Conservation (phyloP, 2,888 invertebrate species). For the Cynaeus angustus region DNA sequence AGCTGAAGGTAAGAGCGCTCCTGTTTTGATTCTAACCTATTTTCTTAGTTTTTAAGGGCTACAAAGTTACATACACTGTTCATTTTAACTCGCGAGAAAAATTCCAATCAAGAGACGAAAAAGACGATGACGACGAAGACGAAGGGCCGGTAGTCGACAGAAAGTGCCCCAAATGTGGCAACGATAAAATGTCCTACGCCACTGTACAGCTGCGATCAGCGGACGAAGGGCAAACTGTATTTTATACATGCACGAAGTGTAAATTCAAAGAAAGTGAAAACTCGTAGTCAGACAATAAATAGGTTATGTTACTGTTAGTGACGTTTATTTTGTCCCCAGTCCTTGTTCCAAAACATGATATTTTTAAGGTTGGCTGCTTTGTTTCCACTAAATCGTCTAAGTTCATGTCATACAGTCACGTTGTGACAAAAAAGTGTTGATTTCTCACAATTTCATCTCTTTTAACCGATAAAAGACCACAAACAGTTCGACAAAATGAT, state of each 20-base stretch:
- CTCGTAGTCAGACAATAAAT: slow-evolving; percentile 71
- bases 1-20: slow-evolving; percentile 74
- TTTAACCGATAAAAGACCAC: too few species aligned
- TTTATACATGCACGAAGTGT: slow-evolving; percentile 97
- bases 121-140: slow-evolving; percentile 69
- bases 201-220: slow-evolving; percentile 96
- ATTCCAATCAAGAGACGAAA: slow-evolving; percentile 68
- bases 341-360: too few species aligned
- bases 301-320: neutral
- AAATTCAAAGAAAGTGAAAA: slow-evolving; percentile 86
- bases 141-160: slow-evolving; percentile 89
- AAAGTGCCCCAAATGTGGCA: slow-evolving; percentile 89
- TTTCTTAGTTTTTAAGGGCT: slow-evolving; percentile 78
- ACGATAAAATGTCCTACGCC: slow-evolving; percentile 95
- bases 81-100: slow-evolving; percentile 79
- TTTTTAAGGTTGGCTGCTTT: too few species aligned
- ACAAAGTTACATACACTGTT: slow-evolving; percentile 81
- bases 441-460: neutral
- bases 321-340: neutral
- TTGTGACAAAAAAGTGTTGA: slow-evolving; percentile 21
- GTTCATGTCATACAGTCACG: slow-evolving; percentile 11
- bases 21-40: slow-evolving; percentile 30
- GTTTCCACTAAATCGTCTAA: too few species aligned
- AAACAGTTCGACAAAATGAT: slow-evolving; percentile 45
- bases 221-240: slow-evolving; percentile 99